A percentile compares a stretch with the other conserved stretches of the same genome.
phyloP scores from a whole-genome alignment of 2,888 invertebrate species.

The Gisinianus flammeolus region DNA sequence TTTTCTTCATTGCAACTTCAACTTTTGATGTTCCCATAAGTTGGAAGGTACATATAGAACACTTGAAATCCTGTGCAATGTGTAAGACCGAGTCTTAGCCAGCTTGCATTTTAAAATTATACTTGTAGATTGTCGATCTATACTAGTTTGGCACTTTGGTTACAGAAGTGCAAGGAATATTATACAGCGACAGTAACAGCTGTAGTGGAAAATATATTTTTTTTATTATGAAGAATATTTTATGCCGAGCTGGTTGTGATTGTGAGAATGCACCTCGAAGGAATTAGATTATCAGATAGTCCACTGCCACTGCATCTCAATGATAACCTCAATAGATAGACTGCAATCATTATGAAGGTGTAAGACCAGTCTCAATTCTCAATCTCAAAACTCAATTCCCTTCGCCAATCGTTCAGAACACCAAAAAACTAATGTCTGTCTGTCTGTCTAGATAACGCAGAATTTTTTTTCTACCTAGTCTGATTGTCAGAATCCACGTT shows the following conservation, averaged over 20 bases:
- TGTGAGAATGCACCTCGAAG: background rate
- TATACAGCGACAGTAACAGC: background rate
- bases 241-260: no score
- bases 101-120: no score
- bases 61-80: no score
- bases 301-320: background rate
- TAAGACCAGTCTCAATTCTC: slow-evolving; percentile 13
- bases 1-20: no score
- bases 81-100: no score
- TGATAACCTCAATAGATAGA: slow-evolving; percentile 19
- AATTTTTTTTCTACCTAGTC: background rate
- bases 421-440: background rate
- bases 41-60: no score
- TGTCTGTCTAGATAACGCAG: background rate
- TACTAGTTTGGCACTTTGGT: no score
- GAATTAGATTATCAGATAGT: background rate
- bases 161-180: background rate
- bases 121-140: no score
- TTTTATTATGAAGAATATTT: background rate
- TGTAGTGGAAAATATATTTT: background rate
- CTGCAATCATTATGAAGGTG: background rate
- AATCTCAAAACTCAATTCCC: background rate
- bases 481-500: no score
- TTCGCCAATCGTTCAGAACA: background rate
- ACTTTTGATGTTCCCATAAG: no score